phyloP scores from a whole-genome alignment of 2,797 vertebrate genomes.

The Orestias chungarensis region DNA sequence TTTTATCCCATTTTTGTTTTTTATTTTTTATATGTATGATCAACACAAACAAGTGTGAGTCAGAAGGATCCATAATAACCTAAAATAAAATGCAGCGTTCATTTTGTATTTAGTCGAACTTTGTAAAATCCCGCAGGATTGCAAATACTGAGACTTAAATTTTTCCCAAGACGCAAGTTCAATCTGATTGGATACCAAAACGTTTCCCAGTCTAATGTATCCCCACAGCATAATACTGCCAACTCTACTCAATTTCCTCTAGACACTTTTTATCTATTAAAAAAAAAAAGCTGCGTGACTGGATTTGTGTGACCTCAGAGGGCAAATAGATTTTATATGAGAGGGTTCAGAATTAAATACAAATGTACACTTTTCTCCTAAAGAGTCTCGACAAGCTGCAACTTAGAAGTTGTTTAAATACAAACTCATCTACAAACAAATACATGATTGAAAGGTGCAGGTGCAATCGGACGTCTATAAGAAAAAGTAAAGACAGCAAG shows the following conservation, averaged over 20 bases:
- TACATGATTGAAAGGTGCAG: background rate
- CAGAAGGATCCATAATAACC: background rate
- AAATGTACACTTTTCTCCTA: background rate
- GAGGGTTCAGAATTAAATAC: background rate
- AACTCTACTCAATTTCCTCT: background rate
- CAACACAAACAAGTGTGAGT: background rate
- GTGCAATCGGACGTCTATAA: constrained; percentile 1
- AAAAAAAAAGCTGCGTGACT: background rate
- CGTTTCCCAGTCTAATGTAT: too few relatives aligned
- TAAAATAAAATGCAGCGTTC: too few relatives aligned
- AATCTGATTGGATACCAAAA: too few relatives aligned
- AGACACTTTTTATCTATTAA: background rate
- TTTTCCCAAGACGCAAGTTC: too few relatives aligned
- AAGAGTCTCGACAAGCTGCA: too few relatives aligned
- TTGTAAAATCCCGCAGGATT: background rate
- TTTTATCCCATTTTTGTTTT: too few relatives aligned
- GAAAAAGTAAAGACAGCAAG: background rate
- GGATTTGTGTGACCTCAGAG: background rate
- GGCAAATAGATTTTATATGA: background rate
- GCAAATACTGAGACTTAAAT: background rate
- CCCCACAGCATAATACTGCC: background rate
- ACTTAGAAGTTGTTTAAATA: too few relatives aligned
- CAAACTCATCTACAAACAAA: background rate
- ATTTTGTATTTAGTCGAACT: background rate
- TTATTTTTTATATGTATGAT: background rate